A percentile compares a stretch with the other conserved stretches of the same genome.
Evolutionary conservation across 2,797 vertebrate genomes (phyloP).

Genomic region (Lagorchestes hirsutus): DNA sequence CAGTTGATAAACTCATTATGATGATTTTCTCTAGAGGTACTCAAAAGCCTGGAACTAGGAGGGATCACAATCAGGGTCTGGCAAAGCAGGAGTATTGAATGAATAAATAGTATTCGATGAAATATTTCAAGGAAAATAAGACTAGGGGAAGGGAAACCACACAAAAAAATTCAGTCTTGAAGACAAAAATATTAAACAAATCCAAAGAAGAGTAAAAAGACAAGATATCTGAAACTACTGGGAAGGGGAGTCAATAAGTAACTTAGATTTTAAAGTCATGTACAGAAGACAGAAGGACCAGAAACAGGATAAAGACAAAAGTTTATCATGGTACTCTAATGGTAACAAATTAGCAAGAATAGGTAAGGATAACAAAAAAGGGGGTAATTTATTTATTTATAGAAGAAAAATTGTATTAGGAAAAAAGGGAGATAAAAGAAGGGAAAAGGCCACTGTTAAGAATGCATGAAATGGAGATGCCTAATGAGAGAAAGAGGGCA

Average conservation of each 20-base stretch:
- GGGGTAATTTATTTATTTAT: no score
- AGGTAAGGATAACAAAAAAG: no score
- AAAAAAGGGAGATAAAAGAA: no score
- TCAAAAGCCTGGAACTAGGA: not conserved
- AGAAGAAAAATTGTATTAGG: no score
- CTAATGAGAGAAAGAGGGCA: no score
- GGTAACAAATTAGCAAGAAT: not conserved
- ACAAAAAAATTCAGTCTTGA: no score
- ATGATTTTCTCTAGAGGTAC: not conserved
- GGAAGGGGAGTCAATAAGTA: no score
- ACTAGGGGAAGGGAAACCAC: not conserved
- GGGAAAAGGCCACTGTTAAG: no score
- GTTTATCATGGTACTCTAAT: not conserved
- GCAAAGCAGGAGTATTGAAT: not conserved
- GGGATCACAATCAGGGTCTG: not conserved
- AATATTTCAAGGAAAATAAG: not conserved
- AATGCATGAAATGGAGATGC: no score
- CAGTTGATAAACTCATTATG: not conserved
- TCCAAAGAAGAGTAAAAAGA: not conserved
- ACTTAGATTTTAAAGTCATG: no score
- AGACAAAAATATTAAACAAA: not conserved
- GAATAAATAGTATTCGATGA: not conserved
- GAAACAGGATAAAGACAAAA: not conserved
- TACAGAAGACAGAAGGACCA: not conserved
- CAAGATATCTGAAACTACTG: not conserved